Percentiles rank a stretch among this genome's conserved stretches.
phyloP scores from a whole-genome alignment of 2,888 invertebrate species.

The Drosophila niveifrons region DNA sequence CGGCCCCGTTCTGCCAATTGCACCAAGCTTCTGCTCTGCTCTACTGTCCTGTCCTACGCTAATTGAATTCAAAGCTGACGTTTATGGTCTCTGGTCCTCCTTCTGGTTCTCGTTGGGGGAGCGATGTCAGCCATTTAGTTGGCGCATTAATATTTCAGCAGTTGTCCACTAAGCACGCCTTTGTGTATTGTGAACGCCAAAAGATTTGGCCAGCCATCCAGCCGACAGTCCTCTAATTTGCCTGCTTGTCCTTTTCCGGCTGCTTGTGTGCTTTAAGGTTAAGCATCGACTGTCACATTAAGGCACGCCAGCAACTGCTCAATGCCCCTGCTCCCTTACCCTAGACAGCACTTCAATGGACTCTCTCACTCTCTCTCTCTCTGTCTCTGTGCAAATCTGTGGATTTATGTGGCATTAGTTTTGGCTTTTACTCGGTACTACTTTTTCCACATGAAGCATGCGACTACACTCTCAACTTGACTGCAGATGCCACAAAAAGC shows the following conservation, averaged over 20 bases:
- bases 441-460: not conserved
- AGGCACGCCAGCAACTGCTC: constrained; percentile 27
- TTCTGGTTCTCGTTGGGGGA: constrained; percentile 11
- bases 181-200: constrained; percentile 43
- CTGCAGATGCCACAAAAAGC: not conserved
- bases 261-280: constrained; percentile 48
- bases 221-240: constrained; percentile 48
- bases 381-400: constrained; percentile 56
- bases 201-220: constrained; percentile 39
- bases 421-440: constrained; percentile 6
- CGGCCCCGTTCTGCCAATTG: constrained; percentile 1
- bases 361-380: not conserved
- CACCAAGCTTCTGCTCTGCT: not conserved
- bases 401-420: constrained; percentile 58
- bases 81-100: constrained; percentile 36
- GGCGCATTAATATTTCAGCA: constrained; percentile 67
- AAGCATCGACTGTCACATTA: constrained; percentile 51
- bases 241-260: constrained; percentile 30
- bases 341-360: constrained; percentile 51
- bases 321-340: not conserved
- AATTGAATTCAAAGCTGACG: constrained; percentile 70
- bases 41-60: constrained; percentile 25
- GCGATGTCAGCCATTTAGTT: constrained; percentile 39
- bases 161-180: constrained; percentile 53
- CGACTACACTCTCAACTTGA: not conserved